A percentile compares a stretch with the other conserved stretches of the same genome.
These are phyloP conservation scores for Ctenodactylus gundi DNA, from an alignment of 2,113 vertebrate species.

Conservation along the genomic window DNA sequence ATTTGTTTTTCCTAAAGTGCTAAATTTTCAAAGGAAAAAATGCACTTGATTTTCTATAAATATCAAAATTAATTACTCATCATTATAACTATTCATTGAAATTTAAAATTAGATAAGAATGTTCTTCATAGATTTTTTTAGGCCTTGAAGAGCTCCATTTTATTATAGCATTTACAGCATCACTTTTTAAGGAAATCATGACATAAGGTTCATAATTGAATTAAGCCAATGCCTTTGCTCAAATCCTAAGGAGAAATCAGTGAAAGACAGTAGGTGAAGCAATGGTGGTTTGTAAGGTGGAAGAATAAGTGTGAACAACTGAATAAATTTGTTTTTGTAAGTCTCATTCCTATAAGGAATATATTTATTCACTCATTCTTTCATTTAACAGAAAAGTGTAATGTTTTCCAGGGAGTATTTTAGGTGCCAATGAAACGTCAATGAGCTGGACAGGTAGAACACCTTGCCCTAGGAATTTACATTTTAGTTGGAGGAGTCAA, in stretches of 20 bases:
- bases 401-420: conserved; percentile 21
- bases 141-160: conserved; percentile 60
- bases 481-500: neutral
- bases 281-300: conserved; percentile 10
- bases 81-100: conserved; percentile 72
- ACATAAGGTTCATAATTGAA: conserved; percentile 72
- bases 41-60: conserved; percentile 73
- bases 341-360: neutral
- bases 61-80: conserved; percentile 76
- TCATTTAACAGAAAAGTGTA: neutral
- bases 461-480: neutral
- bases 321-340: neutral
- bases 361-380: neutral
- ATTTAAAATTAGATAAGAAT: conserved; percentile 73
- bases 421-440: neutral
- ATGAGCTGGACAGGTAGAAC: neutral
- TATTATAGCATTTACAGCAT: conserved; percentile 59
- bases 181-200: conserved; percentile 74
- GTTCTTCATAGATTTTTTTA: conserved; percentile 66
- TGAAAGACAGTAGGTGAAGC: conserved; percentile 14
- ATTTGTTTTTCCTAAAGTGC: conserved; percentile 73
- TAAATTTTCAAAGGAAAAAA: conserved; percentile 69
- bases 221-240: conserved; percentile 59
- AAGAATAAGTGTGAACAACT: neutral
- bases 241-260: conserved; percentile 52